Percentiles rank a stretch among this genome's conserved stretches.
Conservation (phyloP, 1,140 invertebrate genomes). For the Drosophila parabipectinata region DNA sequence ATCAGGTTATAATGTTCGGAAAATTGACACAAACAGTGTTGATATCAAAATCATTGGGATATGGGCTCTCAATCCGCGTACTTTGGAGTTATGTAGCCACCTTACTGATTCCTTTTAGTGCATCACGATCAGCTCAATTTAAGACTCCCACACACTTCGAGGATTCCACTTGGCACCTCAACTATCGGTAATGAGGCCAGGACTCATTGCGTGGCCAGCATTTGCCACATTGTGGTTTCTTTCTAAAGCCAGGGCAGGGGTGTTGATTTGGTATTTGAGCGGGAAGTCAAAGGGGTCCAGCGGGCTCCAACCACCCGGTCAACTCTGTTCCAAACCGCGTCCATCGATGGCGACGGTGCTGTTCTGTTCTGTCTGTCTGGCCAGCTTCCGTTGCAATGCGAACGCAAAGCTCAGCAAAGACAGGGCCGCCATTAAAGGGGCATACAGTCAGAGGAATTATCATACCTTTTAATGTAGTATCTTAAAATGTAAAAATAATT, state of each 20-base stretch:
- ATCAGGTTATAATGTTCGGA: background rate
- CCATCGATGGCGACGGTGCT: slow-evolving; percentile 28
- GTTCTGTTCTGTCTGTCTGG: slow-evolving; percentile 46
- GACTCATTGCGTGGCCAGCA: background rate
- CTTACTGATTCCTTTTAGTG: background rate
- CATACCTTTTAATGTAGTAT: too few relatives aligned
- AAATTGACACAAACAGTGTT: background rate
- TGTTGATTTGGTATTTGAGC: slow-evolving; percentile 2
- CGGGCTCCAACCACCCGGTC: too few relatives aligned
- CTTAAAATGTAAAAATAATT: background rate
- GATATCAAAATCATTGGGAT: background rate
- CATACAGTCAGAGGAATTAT: background rate
- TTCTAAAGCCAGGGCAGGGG: background rate
- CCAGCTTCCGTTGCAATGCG: slow-evolving; percentile 52
- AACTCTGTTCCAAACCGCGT: slow-evolving; percentile 25
- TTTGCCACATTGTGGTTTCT: slow-evolving; percentile 24
- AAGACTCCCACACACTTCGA: background rate
- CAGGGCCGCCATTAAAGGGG: background rate
- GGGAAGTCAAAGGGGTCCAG: background rate
- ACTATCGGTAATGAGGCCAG: slow-evolving; percentile 31
- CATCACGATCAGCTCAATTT: background rate
- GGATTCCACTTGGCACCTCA: slow-evolving; percentile 15
- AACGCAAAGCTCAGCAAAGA: background rate
- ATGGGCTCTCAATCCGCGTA: too few relatives aligned
- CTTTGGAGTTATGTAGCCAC: background rate